Conservation (phyloP, 1,140 invertebrate species). For the Tetramorium parvispinum region DNA sequence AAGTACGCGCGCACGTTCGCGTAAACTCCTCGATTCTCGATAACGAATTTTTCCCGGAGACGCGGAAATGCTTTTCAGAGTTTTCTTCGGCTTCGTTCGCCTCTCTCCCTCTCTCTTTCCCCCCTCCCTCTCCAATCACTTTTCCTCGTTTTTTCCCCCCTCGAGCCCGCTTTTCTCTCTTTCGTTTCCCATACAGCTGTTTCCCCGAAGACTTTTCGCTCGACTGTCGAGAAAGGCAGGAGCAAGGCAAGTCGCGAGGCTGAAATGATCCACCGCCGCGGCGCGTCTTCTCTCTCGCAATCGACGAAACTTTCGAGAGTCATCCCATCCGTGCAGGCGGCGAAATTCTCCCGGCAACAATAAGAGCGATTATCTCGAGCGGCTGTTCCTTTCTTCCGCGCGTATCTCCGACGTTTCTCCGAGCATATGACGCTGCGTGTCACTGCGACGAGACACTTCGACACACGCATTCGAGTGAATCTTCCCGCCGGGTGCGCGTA, state of each 20-base stretch:
- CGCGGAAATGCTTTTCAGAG: slow-evolving; percentile 75
- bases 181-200: slow-evolving; percentile 54
- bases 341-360: slow-evolving; percentile 72
- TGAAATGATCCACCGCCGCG: slow-evolving; percentile 38
- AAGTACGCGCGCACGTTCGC: slow-evolving; percentile 75
- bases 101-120: neutral
- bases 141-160: slow-evolving; percentile 12
- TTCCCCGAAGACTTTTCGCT: slow-evolving; percentile 61
- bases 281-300: neutral
- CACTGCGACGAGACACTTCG: slow-evolving; percentile 26
- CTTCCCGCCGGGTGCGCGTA: neutral
- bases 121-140: slow-evolving; percentile 1
- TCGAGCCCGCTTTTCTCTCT: neutral
- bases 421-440: slow-evolving; percentile 23
- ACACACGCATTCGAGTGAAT: neutral
- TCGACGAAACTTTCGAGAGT: slow-evolving; percentile 70
- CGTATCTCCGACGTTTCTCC: slow-evolving; percentile 3
- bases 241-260: slow-evolving; percentile 10
- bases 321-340: slow-evolving; percentile 22
- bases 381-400: neutral
- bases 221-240: slow-evolving; percentile 21
- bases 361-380: slow-evolving; percentile 73
- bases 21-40: slow-evolving; percentile 76
- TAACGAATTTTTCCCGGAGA: slow-evolving; percentile 78
- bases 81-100: slow-evolving; percentile 57